A percentile compares a stretch with the other conserved stretches of the same genome.
phyloP scores from a whole-genome alignment of 2,113 vertebrate genomes.

The Notiomystis cincta region DNA sequence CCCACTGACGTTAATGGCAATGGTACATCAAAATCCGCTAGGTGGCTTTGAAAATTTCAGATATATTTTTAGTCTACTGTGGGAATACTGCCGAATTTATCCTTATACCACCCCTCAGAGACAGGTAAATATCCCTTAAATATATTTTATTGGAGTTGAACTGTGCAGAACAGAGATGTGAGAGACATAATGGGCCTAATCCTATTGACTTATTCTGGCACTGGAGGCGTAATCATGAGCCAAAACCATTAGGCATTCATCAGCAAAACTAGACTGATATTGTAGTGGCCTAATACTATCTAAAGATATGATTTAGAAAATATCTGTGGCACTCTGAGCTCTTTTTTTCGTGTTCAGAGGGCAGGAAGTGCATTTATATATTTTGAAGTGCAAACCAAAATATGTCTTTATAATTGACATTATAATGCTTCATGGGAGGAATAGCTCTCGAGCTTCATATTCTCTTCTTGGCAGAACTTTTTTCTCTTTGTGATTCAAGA shows the following conservation, averaged over 20 bases:
- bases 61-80: background rate
- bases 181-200: slow-evolving; percentile 41
- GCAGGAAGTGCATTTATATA: background rate
- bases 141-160: slow-evolving; percentile 42
- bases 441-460: background rate
- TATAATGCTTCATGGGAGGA: background rate
- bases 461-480: background rate
- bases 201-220: slow-evolving; percentile 42
- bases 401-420: background rate
- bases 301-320: background rate
- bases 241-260: slow-evolving; percentile 30
- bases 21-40: slow-evolving; percentile 26
- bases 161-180: slow-evolving; percentile 1
- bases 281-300: background rate
- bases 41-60: slow-evolving; percentile 47
- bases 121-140: slow-evolving; percentile 56
- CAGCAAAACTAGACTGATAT: background rate
- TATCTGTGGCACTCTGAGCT: background rate
- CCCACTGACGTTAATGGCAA: slow-evolving; percentile 25
- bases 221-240: background rate
- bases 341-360: background rate
- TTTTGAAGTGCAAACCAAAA: background rate
- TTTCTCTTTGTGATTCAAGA: background rate
- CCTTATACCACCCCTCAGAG: background rate
- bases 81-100: slow-evolving; percentile 48